phyloP scores from a whole-genome alignment of 2,888 invertebrate species.

The Cryptus viduatorius region DNA sequence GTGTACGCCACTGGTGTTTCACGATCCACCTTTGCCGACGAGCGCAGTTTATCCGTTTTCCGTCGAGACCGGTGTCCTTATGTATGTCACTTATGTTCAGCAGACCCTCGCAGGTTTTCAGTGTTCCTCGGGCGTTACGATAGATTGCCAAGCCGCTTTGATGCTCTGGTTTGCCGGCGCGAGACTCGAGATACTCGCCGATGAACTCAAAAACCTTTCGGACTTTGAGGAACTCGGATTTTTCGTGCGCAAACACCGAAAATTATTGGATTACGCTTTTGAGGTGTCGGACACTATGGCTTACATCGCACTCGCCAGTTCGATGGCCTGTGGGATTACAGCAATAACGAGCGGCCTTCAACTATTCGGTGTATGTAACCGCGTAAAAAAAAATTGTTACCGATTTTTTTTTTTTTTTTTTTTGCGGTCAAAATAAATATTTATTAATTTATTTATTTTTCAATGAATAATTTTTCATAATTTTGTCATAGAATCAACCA shows the following conservation, averaged over 20 bases:
- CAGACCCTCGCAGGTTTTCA: slow-evolving; percentile 62
- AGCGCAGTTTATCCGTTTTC: slow-evolving; percentile 68
- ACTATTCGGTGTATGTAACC: slow-evolving; percentile 38
- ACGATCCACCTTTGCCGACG: slow-evolving; percentile 63
- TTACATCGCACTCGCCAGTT: slow-evolving; percentile 35
- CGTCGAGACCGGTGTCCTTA: slow-evolving; percentile 31
- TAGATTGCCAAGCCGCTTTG: slow-evolving; percentile 71
- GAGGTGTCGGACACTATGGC: slow-evolving; percentile 24
- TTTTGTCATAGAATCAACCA: slow-evolving; percentile 52
- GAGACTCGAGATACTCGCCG: slow-evolving; percentile 68
- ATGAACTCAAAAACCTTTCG: slow-evolving; percentile 27
- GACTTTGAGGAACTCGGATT: slow-evolving; percentile 23
- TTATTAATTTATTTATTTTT: too few relatives aligned
- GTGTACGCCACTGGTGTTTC: slow-evolving; percentile 63
- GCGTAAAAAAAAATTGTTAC: too few relatives aligned
- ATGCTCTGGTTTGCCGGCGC: slow-evolving; percentile 72
- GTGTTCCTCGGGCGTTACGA: slow-evolving; percentile 65
- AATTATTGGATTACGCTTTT: slow-evolving; percentile 56
- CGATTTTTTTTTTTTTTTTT: too few relatives aligned
- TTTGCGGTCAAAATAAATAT: too few relatives aligned
- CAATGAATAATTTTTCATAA: neutral
- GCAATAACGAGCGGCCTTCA: slow-evolving; percentile 63
- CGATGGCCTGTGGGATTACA: slow-evolving; percentile 34
- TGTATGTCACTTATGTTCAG: slow-evolving; percentile 55
- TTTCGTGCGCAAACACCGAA: slow-evolving; percentile 59